Conservation (phyloP, 2,888 invertebrate species). For the Phengaris alcon region DNA sequence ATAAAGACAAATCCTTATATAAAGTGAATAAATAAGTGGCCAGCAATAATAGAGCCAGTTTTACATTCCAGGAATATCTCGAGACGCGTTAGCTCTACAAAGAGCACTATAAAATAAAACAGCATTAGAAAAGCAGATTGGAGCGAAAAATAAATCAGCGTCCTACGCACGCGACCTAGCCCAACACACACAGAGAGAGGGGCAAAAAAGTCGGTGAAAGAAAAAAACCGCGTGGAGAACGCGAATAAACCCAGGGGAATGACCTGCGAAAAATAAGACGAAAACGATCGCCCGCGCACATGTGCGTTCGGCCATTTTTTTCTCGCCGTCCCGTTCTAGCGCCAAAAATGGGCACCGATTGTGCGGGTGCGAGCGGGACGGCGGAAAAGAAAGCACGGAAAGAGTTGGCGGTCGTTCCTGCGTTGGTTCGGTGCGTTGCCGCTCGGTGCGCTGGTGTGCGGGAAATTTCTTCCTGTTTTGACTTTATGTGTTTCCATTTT, state of each 20-base stretch:
- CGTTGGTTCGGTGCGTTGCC: constrained; percentile 62
- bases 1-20: constrained; percentile 1
- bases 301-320: constrained; percentile 76
- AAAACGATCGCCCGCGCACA: constrained; percentile 70
- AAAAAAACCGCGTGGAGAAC: constrained; percentile 54
- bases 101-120: constrained; percentile 50
- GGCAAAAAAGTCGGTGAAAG: constrained; percentile 52
- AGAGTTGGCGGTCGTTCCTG: constrained; percentile 62
- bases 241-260: constrained; percentile 72
- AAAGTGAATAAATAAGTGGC: constrained; percentile 12
- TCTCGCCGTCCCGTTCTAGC: constrained; percentile 60
- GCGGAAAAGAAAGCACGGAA: constrained; percentile 70
- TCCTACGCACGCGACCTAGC: constrained; percentile 70
- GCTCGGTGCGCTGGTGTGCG: constrained; percentile 56
- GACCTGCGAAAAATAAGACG: constrained; percentile 76
- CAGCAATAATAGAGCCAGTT: constrained; percentile 13
- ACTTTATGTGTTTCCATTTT: constrained; percentile 52
- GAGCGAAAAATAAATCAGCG: constrained; percentile 53
- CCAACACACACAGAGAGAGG: constrained; percentile 61
- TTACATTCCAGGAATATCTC: constrained; percentile 30
- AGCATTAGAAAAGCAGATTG: constrained; percentile 52
- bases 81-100: constrained; percentile 30
- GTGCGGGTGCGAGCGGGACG: constrained; percentile 53
- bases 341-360: constrained; percentile 58
- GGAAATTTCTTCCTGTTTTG: constrained; percentile 73